Conservation (phyloP, 2,113 vertebrate species). For the Crotalus helleri region DNA sequence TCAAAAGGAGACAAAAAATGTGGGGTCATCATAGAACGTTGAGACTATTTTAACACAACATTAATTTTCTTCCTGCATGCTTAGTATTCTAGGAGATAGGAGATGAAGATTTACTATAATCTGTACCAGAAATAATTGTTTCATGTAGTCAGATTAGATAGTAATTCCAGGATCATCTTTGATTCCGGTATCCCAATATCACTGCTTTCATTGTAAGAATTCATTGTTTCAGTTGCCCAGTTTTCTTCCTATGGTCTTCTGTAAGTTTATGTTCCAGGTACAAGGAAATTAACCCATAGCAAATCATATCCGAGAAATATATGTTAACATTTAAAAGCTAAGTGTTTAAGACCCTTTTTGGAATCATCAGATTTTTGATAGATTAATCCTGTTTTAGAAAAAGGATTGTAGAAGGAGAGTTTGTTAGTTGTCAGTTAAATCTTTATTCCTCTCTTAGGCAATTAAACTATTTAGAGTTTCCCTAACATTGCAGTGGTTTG, state of each 20-base stretch:
- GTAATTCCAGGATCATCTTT: background rate
- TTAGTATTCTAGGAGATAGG: background rate
- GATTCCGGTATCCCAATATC: background rate
- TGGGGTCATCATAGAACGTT: background rate
- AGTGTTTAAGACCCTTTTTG: background rate
- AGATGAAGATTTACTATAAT: background rate
- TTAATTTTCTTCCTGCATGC: background rate
- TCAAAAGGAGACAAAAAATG: background rate
- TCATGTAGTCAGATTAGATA: background rate
- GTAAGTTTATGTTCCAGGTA: background rate
- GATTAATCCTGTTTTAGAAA: background rate
- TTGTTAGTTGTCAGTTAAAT: background rate
- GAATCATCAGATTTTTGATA: background rate
- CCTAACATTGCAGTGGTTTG: background rate
- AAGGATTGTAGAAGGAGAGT: no score
- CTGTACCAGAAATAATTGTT: background rate
- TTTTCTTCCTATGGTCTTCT: background rate
- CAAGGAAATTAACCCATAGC: background rate
- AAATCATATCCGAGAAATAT: background rate
- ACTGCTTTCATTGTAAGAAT: background rate
- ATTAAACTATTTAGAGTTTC: background rate
- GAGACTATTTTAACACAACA: background rate
- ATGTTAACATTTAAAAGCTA: background rate
- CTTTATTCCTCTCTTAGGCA: no score
- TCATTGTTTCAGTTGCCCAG: background rate